Percentiles rank a stretch among this genome's conserved stretches.
Conservation (phyloP, 2,888 invertebrate genomes). For the Diadegma fenestrale region DNA sequence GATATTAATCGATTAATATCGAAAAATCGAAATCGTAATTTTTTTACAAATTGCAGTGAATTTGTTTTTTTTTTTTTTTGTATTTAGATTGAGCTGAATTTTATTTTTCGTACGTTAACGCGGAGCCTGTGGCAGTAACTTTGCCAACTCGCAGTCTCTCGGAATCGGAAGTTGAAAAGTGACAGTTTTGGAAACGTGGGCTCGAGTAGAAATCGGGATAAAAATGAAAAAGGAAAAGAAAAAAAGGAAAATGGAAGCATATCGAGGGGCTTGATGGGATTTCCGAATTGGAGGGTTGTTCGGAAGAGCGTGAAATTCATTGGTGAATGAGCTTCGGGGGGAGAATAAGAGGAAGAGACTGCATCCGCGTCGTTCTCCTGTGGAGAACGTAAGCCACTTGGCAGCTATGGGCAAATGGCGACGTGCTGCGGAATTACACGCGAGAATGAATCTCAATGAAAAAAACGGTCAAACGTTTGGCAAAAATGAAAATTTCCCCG, state of each 20-base stretch:
- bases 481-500: conserved; percentile 29
- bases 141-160: neutral
- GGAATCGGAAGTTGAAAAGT: conserved; percentile 10
- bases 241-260: neutral
- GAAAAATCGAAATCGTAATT: no score
- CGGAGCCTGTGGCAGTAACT: neutral
- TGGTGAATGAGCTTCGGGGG: conserved; percentile 29
- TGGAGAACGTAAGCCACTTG: conserved; percentile 43
- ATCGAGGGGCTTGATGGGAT: conserved; percentile 52
- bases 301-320: conserved; percentile 64
- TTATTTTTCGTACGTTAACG: no score
- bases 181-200: neutral
- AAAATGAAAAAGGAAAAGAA: conserved; percentile 14
- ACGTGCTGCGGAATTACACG: conserved; percentile 64
- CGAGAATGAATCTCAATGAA: conserved; percentile 36
- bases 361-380: conserved; percentile 17
- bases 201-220: neutral
- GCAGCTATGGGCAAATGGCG: conserved; percentile 36
- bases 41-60: no score
- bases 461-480: conserved; percentile 22
- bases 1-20: no score
- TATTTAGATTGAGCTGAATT: no score
- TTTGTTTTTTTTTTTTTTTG: no score
- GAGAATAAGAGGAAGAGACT: conserved; percentile 51
- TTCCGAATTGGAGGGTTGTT: conserved; percentile 63